Percentiles rank a stretch among this genome's conserved stretches.
phyloP scores from a whole-genome alignment of 2,888 invertebrate genomes.

The Laspeyria flexula region DNA sequence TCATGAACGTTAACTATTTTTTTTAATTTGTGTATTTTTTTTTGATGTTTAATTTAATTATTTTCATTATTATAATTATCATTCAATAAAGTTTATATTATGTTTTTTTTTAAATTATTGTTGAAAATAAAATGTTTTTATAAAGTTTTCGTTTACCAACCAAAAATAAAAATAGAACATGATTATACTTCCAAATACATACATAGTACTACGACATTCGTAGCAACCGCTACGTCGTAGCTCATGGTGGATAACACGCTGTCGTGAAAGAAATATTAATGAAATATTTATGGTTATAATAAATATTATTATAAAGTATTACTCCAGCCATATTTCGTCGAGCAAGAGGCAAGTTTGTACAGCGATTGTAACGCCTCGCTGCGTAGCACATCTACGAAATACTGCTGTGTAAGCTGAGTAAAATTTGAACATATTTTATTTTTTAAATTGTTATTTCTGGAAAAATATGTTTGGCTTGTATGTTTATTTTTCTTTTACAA shows the following conservation, averaged over 20 bases:
- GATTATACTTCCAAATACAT: too few species aligned
- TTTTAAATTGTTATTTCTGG: constrained; percentile 28
- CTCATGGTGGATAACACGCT: constrained; percentile 20
- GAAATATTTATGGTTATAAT: constrained; percentile 43
- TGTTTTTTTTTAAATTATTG: too few species aligned
- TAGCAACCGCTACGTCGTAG: constrained; percentile 48
- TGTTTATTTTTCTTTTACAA: neutral
- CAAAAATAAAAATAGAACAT: too few species aligned
- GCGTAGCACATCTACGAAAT: constrained; percentile 52
- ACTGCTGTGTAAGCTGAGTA: constrained; percentile 37
- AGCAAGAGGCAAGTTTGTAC: constrained; percentile 47
- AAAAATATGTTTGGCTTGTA: constrained; percentile 13
- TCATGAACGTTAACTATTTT: too few species aligned
- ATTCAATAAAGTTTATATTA: too few species aligned
- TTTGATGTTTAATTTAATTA: too few species aligned
- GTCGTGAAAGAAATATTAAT: constrained; percentile 27
- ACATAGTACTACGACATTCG: too few species aligned
- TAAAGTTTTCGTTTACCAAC: too few species aligned
- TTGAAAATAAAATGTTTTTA: too few species aligned
- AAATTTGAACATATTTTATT: constrained; percentile 33
- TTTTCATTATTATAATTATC: too few species aligned
- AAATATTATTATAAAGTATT: constrained; percentile 50
- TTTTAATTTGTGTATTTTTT: too few species aligned
- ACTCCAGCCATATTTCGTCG: constrained; percentile 39
- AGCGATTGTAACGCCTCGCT: constrained; percentile 50